Conservation (phyloP, 2,797 vertebrate species). For the Gymnoscopelus braueri region DNA sequence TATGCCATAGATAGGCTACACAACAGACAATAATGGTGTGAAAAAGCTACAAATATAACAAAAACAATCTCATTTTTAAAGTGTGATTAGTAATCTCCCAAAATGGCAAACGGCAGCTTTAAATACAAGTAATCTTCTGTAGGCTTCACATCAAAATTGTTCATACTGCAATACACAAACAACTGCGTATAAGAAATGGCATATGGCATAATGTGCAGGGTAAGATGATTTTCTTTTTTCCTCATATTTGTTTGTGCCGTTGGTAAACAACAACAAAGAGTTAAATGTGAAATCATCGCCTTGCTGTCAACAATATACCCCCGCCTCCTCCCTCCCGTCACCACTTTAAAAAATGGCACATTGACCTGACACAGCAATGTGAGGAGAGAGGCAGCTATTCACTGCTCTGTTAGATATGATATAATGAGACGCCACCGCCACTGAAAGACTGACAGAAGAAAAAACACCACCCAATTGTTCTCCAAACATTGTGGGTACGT, state of each 20-base stretch:
- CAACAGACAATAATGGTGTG: neutral
- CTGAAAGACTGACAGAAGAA: conserved; percentile 80
- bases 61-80: neutral
- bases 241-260: conserved; percentile 44
- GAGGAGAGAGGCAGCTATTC: conserved; percentile 75
- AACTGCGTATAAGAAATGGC: neutral
- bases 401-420: conserved; percentile 82
- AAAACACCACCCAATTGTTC: conserved; percentile 80
- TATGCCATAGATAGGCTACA: neutral
- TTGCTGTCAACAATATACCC: conserved; percentile 64
- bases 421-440: conserved; percentile 78
- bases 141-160: conserved; percentile 2
- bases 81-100: neutral
- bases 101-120: neutral
- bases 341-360: conserved; percentile 79
- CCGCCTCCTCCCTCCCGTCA: conserved; percentile 56
- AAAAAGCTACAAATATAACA: neutral
- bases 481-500: conserved; percentile 76
- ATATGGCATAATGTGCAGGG: conserved; percentile 25
- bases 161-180: conserved; percentile 6
- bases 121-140: conserved; percentile 9
- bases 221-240: conserved; percentile 47
- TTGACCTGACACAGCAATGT: conserved; percentile 80
- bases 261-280: conserved; percentile 73
- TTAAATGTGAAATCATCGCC: conserved; percentile 71